A percentile compares a stretch with the other conserved stretches of the same genome.
Evolutionary conservation across 1,140 invertebrate genomes (phyloP).

Genomic region (Portunus trituberculatus): DNA sequence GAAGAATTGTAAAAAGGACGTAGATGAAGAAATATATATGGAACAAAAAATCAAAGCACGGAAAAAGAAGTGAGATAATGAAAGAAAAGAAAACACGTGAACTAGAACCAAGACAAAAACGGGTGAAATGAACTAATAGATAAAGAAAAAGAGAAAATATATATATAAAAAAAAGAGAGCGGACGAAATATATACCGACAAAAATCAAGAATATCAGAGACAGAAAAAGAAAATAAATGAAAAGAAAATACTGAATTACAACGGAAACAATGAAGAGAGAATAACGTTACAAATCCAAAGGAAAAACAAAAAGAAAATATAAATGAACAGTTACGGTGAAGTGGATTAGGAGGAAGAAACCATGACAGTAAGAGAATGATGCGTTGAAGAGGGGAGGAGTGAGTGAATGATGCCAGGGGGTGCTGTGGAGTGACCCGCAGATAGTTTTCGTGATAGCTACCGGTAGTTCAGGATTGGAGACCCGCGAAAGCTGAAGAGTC

Average conservation of each 20-base stretch:
- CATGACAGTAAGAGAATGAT: neutral
- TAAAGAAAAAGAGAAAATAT: no score
- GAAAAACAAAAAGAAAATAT: neutral
- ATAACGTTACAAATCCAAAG: neutral
- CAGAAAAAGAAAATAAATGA: no score
- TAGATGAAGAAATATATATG: neutral
- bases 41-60: no score
- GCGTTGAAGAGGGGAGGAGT: neutral
- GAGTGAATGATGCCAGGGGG: neutral
- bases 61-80: no score
- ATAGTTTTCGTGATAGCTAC: neutral
- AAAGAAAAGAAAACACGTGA: neutral
- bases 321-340: neutral
- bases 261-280: neutral
- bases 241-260: no score
- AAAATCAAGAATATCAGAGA: no score
- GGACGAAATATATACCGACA: no score
- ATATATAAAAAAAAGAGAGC: no score
- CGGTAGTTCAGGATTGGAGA: neutral
- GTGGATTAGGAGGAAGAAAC: neutral
- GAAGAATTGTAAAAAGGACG: neutral
- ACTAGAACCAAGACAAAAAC: neutral
- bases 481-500: neutral
- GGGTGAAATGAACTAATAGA: neutral
- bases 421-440: neutral